Evolutionary conservation across 92 coral and sea anemone species (phyloP).

Genomic region (Plumapathes pennacea): DNA sequence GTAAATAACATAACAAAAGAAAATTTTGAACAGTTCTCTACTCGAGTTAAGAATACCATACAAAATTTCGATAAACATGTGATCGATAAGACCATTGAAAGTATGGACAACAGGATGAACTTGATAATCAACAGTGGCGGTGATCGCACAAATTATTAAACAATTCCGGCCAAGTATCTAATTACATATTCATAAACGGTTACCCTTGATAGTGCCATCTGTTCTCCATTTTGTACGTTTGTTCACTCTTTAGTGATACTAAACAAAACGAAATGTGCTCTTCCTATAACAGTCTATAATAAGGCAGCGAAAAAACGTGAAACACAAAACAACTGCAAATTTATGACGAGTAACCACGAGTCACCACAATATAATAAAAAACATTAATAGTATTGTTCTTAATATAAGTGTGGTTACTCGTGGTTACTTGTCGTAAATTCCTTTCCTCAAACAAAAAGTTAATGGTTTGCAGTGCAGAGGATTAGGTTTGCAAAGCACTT

Average conservation of each 20-base stretch:
- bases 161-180: slow-evolving; percentile 2
- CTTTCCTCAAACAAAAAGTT: neutral
- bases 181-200: no score
- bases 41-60: neutral
- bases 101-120: slow-evolving; percentile 38
- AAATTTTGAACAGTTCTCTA: neutral
- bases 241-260: no score
- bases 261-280: no score
- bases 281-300: no score
- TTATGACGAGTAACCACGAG: no score
- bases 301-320: no score
- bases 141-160: slow-evolving; percentile 16
- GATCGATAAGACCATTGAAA: slow-evolving; percentile 24
- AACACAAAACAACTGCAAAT: no score
- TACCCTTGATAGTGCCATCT: no score
- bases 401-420: neutral
- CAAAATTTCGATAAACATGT: slow-evolving; percentile 3
- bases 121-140: slow-evolving; percentile 11
- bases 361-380: no score
- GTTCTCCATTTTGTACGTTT: no score
- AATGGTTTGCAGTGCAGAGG: neutral
- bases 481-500: slow-evolving; percentile 2
- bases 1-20: slow-evolving; percentile 3
- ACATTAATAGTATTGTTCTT: no score
- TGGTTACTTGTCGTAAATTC: neutral